Percentiles rank a stretch among this genome's conserved stretches.
phyloP scores from a whole-genome alignment of 2,888 invertebrate genomes.

The Taenaris catops region DNA sequence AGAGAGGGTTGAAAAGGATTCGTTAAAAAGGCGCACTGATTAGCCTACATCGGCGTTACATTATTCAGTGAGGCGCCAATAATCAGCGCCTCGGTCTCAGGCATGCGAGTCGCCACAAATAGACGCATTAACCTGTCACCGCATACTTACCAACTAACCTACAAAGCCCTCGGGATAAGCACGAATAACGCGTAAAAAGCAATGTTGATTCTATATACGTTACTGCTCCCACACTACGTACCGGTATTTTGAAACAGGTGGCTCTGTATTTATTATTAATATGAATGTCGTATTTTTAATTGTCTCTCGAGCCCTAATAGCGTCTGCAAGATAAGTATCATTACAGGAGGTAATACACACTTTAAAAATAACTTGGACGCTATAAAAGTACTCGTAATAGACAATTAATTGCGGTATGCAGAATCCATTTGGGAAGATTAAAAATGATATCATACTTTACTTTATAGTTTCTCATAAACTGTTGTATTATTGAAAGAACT shows the following conservation, averaged over 20 bases:
- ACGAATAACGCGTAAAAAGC: conserved; percentile 30
- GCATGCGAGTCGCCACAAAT: conserved; percentile 45
- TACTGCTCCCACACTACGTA: conserved; percentile 14
- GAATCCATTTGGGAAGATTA: conserved; percentile 8
- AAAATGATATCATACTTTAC: conserved; percentile 7
- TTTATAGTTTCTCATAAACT: conserved; percentile 2
- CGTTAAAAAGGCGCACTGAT: conserved; percentile 48
- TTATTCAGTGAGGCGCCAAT: conserved; percentile 63
- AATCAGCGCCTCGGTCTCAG: conserved; percentile 39
- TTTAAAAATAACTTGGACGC: conserved; percentile 11
- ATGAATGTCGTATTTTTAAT: conserved; percentile 11
- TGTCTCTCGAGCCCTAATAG: conserved; percentile 12
- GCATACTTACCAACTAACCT: conserved; percentile 50
- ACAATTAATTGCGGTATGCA: conserved; percentile 13
- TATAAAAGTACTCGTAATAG: conserved; percentile 14
- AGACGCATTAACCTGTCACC: conserved; percentile 41
- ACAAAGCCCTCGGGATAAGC: conserved; percentile 44
- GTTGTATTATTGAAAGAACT: too few relatives aligned
- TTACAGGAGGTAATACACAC: conserved; percentile 1
- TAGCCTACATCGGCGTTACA: conserved; percentile 54
- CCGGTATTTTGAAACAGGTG: conserved; percentile 11
- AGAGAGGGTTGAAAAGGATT: conserved; percentile 19
- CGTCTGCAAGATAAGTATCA: conserved; percentile 14
- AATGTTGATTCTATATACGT: conserved; percentile 32
- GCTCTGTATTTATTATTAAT: conserved; percentile 5